Percentiles rank a stretch among this genome's conserved stretches.
These are phyloP conservation scores for Muntiacus muntjak DNA, from an alignment of 2,113 vertebrate species.

Conservation along the genomic window DNA sequence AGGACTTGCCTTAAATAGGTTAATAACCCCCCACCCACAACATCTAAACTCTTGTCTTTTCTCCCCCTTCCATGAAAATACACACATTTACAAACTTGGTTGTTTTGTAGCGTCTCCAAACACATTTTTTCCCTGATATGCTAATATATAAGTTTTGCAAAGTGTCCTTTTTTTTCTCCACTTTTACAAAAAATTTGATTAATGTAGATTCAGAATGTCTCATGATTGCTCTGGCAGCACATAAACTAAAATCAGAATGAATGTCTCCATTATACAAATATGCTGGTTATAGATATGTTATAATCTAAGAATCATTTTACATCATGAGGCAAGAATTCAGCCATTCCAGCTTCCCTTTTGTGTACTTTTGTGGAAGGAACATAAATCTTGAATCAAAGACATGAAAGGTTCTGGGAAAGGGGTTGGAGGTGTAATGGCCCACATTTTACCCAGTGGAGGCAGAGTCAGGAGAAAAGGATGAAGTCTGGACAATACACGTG, in stretches of 20 bases:
- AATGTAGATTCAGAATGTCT: not conserved
- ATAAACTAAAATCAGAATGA: not conserved
- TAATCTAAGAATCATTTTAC: not conserved
- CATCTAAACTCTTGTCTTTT: not conserved
- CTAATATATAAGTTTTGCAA: not conserved
- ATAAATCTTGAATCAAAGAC: not conserved
- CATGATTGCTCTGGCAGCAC: not conserved
- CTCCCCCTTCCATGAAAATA: not conserved
- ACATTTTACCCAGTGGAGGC: not conserved
- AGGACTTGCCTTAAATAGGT: not conserved
- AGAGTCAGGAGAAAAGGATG: not conserved
- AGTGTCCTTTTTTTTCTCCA: not conserved
- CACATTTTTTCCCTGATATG: not conserved
- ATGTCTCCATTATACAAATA: not conserved
- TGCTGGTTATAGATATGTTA: not conserved
- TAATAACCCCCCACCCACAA: not conserved
- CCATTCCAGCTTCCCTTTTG: not conserved
- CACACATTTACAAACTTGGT: not conserved
- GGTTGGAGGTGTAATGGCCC: not conserved
- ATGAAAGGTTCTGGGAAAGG: not conserved
- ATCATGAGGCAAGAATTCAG: not conserved
- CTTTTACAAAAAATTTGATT: not conserved
- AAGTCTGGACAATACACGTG: not conserved
- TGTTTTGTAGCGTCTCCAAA: not conserved
- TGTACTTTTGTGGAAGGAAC: not conserved